These are phyloP conservation scores for Callopanchax toddi DNA, from an alignment of 2,113 vertebrate species.

Conservation along the genomic window DNA sequence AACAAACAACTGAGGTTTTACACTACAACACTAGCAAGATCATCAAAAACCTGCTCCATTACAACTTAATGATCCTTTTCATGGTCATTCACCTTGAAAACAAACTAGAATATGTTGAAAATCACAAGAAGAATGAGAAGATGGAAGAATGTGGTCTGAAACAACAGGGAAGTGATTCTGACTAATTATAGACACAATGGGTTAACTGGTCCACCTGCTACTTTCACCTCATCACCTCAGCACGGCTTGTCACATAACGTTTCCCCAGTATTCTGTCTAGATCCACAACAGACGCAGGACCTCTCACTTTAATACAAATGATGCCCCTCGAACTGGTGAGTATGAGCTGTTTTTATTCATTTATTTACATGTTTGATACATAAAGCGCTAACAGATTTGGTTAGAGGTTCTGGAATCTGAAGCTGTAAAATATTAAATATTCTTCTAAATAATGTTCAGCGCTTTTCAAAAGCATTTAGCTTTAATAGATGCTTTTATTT, in stretches of 20 bases:
- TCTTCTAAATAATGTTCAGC: neutral
- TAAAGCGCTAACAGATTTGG: conserved; percentile 3
- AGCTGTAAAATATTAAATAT: conserved; percentile 5
- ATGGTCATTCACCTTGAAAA: too few relatives aligned
- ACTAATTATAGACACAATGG: conserved; percentile 59
- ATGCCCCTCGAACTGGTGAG: conserved; percentile 62
- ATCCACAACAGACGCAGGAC: conserved; percentile 23
- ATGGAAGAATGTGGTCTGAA: neutral
- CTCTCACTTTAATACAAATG: conserved; percentile 11
- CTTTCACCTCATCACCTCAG: conserved; percentile 45
- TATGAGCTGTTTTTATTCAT: conserved; percentile 8
- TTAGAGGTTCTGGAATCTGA: conserved; percentile 5
- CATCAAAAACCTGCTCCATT: neutral
- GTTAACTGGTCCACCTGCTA: conserved; percentile 62
- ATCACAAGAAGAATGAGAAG: too few relatives aligned
- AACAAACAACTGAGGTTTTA: neutral
- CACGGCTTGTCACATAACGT: conserved; percentile 6
- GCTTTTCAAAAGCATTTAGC: neutral
- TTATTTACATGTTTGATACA: neutral
- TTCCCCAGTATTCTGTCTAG: conserved; percentile 12
- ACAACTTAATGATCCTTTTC: neutral
- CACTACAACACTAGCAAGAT: neutral
- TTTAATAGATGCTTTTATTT: conserved; percentile 40
- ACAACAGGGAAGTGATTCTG: conserved; percentile 69
- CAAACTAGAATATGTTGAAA: too few relatives aligned